These are phyloP conservation scores for Probosciger aterrimus DNA, from an alignment of 2,113 vertebrate genomes.

Conservation along the genomic window DNA sequence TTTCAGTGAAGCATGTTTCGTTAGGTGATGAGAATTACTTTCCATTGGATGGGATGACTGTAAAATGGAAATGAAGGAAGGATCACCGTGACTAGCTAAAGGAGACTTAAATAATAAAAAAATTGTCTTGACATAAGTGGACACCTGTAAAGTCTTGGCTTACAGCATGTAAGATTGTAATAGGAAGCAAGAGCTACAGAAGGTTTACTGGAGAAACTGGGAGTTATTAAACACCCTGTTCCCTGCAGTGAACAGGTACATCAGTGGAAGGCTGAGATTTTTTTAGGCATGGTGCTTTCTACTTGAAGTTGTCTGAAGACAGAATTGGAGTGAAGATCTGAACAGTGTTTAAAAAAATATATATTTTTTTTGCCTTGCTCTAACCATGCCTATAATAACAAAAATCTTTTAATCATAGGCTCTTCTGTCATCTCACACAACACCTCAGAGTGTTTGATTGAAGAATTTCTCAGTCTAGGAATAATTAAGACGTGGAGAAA, in stretches of 20 bases:
- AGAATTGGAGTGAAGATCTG: not conserved
- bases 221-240: not conserved
- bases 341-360: accelerated
- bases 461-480: not conserved
- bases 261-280: not conserved
- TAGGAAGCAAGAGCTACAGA: not conserved
- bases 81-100: not conserved
- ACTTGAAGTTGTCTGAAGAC: not conserved
- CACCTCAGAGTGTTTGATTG: not conserved
- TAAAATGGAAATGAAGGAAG: not conserved
- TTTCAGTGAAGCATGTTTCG: not conserved
- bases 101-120: not conserved
- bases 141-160: not conserved
- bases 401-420: not conserved
- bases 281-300: not conserved
- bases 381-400: not conserved
- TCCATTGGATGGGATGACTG: not conserved
- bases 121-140: not conserved
- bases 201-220: not conserved
- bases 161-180: not conserved
- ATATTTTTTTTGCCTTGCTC: not conserved
- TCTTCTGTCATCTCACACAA: not conserved
- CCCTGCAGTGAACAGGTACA: accelerated
- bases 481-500: not conserved
- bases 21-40: not conserved